A percentile compares a stretch with the other conserved stretches of the same genome.
Evolutionary conservation across 1,140 invertebrate species (phyloP).

Genomic region (Leguminivora glycinivorella): DNA sequence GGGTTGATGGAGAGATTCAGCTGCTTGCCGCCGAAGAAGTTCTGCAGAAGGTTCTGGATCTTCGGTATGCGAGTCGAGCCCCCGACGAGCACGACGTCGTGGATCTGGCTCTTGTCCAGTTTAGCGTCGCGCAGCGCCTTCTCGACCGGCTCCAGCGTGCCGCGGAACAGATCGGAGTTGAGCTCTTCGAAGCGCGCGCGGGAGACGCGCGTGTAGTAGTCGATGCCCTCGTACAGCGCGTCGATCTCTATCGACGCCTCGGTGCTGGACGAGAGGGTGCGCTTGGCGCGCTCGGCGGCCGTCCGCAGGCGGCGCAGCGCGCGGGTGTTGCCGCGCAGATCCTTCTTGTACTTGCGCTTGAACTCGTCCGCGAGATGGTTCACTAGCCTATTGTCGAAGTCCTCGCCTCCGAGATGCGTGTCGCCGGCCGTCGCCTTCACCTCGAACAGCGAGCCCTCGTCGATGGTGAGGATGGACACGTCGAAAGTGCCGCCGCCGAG

Average conservation of each 20-base stretch:
- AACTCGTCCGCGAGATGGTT: slow-evolving; percentile 77
- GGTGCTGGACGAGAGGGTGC: slow-evolving; percentile 62
- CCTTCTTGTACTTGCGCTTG: slow-evolving; percentile 62
- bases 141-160: slow-evolving; percentile 54
- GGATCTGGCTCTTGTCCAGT: slow-evolving; percentile 80
- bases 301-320: slow-evolving; percentile 79
- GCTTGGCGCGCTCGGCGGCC: slow-evolving; percentile 75
- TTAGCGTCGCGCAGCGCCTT: slow-evolving; percentile 82
- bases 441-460: slow-evolving; percentile 83
- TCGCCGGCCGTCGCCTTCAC: slow-evolving; percentile 80
- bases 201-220: slow-evolving; percentile 60
- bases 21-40: slow-evolving; percentile 54
- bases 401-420: slow-evolving; percentile 82
- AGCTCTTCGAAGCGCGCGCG: slow-evolving; percentile 89
- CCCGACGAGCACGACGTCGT: slow-evolving; percentile 83
- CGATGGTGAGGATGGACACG: slow-evolving; percentile 84
- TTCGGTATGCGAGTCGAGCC: slow-evolving; percentile 81
- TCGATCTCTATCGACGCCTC: slow-evolving; percentile 41
- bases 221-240: slow-evolving; percentile 55
- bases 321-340: slow-evolving; percentile 55
- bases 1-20: slow-evolving; percentile 67
- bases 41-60: slow-evolving; percentile 64
- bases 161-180: slow-evolving; percentile 65
- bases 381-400: slow-evolving; percentile 86
- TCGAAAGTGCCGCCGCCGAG: slow-evolving; percentile 78